Conservation (phyloP, 2,797 vertebrate species). For the Caiman crocodilus region DNA sequence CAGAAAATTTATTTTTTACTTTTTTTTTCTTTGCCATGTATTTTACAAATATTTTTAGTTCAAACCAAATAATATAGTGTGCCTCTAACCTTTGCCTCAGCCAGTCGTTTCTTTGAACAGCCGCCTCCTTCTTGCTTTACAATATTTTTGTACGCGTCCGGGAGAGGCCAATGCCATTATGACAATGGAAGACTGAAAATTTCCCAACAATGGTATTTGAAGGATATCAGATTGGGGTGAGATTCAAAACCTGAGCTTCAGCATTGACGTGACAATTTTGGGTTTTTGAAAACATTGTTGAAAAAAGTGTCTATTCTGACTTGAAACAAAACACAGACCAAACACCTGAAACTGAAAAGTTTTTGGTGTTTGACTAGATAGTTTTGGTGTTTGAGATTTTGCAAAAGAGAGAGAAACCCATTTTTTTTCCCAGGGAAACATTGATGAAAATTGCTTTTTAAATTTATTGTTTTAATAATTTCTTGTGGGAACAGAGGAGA, state of each 20-base stretch:
- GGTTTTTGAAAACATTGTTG: neutral
- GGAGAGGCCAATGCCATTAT: neutral
- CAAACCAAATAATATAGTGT: neutral
- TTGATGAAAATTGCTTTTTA: neutral
- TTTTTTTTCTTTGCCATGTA: neutral
- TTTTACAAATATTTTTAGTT: neutral
- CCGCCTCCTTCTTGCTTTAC: neutral
- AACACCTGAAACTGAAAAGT: rapidly evolving
- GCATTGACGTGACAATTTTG: neutral
- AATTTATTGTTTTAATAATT: neutral
- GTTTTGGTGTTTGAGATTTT: neutral
- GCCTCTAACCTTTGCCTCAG: neutral
- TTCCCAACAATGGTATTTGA: neutral
- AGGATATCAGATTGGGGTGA: too few species aligned
- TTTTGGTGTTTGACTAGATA: neutral
- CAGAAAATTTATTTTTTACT: neutral
- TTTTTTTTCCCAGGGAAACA: neutral
- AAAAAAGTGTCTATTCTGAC: neutral
- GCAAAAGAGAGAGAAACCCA: too few species aligned
- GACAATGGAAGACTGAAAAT: neutral
- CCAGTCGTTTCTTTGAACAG: neutral
- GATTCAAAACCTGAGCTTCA: too few species aligned
- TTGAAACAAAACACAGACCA: rapidly evolving
- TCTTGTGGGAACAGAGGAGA: neutral
- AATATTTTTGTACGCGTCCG: neutral